phyloP scores from a whole-genome alignment of 2,113 vertebrate genomes.

The Calyptommatus sinebrachiatus region DNA sequence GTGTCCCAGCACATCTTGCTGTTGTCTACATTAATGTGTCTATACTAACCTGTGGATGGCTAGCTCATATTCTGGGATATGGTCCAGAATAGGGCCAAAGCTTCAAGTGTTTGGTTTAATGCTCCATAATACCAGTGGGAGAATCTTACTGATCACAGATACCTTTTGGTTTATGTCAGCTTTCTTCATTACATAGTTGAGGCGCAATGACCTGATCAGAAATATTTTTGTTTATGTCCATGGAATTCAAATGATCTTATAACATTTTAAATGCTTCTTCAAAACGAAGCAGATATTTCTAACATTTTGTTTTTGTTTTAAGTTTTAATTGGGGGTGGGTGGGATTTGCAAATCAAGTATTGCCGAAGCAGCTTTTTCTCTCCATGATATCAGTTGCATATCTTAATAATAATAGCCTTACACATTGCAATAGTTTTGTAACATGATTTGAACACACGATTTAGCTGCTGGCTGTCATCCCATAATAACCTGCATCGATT shows the following conservation, averaged over 20 bases:
- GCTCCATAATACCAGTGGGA: not conserved
- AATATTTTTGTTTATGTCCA: not conserved
- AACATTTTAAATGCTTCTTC: not conserved
- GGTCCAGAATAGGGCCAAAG: not conserved
- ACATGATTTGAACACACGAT: slow-evolving; percentile 3
- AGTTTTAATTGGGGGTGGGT: not conserved
- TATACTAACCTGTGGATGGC: too few species aligned
- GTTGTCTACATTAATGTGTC: too few species aligned
- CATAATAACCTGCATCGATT: slow-evolving; percentile 37
- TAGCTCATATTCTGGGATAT: too few species aligned
- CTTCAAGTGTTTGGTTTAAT: not conserved
- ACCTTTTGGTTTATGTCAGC: not conserved
- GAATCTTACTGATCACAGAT: not conserved
- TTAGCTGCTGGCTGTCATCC: slow-evolving; percentile 48
- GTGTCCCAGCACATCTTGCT: too few species aligned
- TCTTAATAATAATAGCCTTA: slow-evolving; percentile 2
- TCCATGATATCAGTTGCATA: not conserved
- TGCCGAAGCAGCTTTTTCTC: slow-evolving; percentile 18
- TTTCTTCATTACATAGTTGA: not conserved
- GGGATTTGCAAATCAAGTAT: slow-evolving; percentile 2
- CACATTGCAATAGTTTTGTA: slow-evolving; percentile 19
- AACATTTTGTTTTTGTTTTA: slow-evolving; percentile 11
- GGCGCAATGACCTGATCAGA: not conserved
- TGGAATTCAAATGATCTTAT: not conserved
- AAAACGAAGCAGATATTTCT: not conserved